Evolutionary conservation across 64 coral and sea anemone species (phyloP), one percentile per base, ranked within the genome.

Genomic region (Dendrophyllia cribrosa): DNA sequence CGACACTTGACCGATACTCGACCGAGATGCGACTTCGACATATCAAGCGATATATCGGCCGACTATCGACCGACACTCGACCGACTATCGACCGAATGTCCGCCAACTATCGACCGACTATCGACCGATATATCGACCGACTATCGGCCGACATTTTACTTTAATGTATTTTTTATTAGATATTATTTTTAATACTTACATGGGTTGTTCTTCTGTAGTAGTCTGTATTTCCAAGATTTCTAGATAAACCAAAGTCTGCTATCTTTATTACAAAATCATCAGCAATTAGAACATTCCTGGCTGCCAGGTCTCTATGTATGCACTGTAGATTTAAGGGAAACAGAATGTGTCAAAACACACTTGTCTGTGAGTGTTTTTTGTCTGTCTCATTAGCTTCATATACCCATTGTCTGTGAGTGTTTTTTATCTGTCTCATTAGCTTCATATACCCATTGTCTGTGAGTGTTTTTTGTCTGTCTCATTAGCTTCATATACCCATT

Each of bases 241-340:
- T 86, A 12, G 97, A 93, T 55, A 99, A 91, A 74, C 97, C 97
- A 85, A 99, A 99, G 65, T 99, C 97, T 85, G 97, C 97, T 78
- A 99, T 99, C 89, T 99, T 99, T 73, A 99, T 93, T 10, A 99
- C 94, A 69, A 93, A 99, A 56, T 99, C 97, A 63, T 99, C 97
- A 3, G 87, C 83, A 85, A 99, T 90, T 12, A 99, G 74, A 73
- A 99, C 72, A 86, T 99, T 99, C 51, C 97, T 81, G 10, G 97
- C 94, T 47, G 97, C 97, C 12, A 99, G 91, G 78, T 99, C 97
- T 91, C 97, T 93, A 44, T 99, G 97, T 60, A 99, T 89, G 24
- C 97, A 98, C 97, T 98, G 34, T 34, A 86, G 53, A 34, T 69
- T 26, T 44, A 17, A 86, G 6, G 7, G 6, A 48, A 75, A 59